Evolutionary conservation across 92 coral and sea anemone genomes (phyloP).

Genomic region (Hydrozoanthus gracilis): DNA sequence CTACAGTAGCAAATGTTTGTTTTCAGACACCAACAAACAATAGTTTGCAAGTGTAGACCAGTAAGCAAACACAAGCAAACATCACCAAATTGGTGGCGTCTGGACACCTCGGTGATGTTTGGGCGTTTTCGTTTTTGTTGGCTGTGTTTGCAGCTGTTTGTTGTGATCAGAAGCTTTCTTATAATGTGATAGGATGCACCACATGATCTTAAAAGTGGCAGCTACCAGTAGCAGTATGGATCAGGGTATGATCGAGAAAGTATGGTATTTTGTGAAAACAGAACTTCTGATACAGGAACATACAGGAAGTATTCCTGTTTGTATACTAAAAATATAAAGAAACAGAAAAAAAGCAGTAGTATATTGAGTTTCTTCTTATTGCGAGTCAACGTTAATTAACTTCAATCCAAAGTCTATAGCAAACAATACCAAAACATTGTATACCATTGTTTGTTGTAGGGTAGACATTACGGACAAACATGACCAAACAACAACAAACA

Average conservation of each 20-base stretch:
- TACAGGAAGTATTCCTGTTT: neutral
- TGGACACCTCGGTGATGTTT: neutral
- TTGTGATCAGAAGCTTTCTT: slow-evolving; percentile 2
- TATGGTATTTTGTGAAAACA: neutral
- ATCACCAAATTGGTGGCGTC: neutral
- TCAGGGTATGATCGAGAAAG: neutral
- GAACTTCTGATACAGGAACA: neutral
- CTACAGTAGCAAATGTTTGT: no score
- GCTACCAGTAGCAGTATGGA: slow-evolving; percentile 14
- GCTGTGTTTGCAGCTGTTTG: neutral
- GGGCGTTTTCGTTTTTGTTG: neutral
- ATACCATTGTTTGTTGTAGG: no score
- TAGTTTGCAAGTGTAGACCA: no score
- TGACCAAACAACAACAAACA: no score
- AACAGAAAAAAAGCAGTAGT: neutral
- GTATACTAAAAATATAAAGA: neutral
- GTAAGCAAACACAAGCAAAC: neutral
- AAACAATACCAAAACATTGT: no score
- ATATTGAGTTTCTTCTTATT: no score
- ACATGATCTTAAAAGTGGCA: slow-evolving; percentile 9
- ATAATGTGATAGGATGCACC: neutral
- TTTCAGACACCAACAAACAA: no score
- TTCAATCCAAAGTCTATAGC: no score
- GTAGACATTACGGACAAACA: no score
- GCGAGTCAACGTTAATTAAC: no score